Base-by-base conservation (phyloP, 2,797 vertebrate species). In the Monodelphis domestica region DNA sequence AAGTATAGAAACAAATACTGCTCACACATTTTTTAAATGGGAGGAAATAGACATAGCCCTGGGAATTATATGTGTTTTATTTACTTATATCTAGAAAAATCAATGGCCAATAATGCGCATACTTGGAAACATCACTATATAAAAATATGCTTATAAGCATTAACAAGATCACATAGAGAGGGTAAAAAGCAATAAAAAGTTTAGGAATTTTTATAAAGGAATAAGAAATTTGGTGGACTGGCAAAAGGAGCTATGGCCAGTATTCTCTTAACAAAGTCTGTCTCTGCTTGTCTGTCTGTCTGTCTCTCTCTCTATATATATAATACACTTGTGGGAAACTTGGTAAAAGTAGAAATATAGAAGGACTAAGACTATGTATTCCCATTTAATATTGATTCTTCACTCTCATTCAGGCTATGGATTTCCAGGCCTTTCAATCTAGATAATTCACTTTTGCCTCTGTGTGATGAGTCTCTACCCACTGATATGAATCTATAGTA, bases 301-400 rank as follows among this genome's bases (percentile, higher is more conserved):
- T n/a, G n/a, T n/a, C n/a, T n/a, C n/a, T n/a, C n/a, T n/a, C n/a
- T n/a, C n/a, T 26, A 92, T 56, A 12, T 17, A 33, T 89, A 15
- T 89, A 94, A 94, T 90, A 38, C 3, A 88, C 21, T 7, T 92
- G 88, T 95, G 17, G 53, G 3, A 91, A 91, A 94, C 70, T 54
- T 45, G 93, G 38, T 87, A 89, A 88, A 94, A 91, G 33, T 91
- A 10, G 52, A 94, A 94, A 87, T 59, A 90, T 84, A 91, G 17
- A 94, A 89, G 12, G 96, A 95, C 88, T 52, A 89, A 54, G 30
- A 52, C 70, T n/a, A 87, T 89, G n/a, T 89, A 93, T 93, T 90
- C 45, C 33, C 91, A 17, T 55, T 91, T 89, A 90, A 91, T 90
- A n/a, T 5, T 24, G 94, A 30, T 92, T 29, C 11, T 88, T n/a